A percentile compares a stretch with the other conserved stretches of the same genome.
Evolutionary conservation across 2,797 vertebrate genomes (phyloP).

Genomic region (Varecia variegata): DNA sequence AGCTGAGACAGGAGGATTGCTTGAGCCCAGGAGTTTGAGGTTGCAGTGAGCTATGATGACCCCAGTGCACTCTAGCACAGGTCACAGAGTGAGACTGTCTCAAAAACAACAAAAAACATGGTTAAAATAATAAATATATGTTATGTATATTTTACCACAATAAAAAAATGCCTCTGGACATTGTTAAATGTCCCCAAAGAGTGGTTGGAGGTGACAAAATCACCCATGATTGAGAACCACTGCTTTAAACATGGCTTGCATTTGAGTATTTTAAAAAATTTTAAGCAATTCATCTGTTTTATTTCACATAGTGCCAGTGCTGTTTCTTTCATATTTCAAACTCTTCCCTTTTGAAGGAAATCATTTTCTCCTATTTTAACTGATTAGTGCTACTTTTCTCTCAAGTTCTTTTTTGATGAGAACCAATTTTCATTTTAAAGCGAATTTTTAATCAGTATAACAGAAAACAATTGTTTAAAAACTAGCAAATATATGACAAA

Average conservation of each 20-base stretch:
- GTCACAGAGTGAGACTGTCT: not conserved
- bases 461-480: not conserved
- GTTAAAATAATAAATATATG: not conserved
- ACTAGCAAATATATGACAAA: constrained; percentile 9
- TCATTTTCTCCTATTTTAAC: not conserved
- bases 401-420: not conserved
- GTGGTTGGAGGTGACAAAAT: not conserved
- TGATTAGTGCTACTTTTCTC: not conserved
- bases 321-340: not conserved
- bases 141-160: not conserved
- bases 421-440: constrained; percentile 40
- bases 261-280: not conserved
- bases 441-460: not conserved
- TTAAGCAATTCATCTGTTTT: not conserved
- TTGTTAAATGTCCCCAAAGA: not conserved
- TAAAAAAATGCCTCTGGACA: not conserved
- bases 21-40: not conserved
- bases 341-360: not conserved
- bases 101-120: not conserved
- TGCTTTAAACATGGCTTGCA: not conserved
- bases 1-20: not conserved
- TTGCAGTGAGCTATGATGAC: not conserved
- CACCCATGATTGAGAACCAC: not conserved
- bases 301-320: not conserved
- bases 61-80: not conserved